Conservation (phyloP, 2,888 invertebrate species). For the Andrena marginata region DNA sequence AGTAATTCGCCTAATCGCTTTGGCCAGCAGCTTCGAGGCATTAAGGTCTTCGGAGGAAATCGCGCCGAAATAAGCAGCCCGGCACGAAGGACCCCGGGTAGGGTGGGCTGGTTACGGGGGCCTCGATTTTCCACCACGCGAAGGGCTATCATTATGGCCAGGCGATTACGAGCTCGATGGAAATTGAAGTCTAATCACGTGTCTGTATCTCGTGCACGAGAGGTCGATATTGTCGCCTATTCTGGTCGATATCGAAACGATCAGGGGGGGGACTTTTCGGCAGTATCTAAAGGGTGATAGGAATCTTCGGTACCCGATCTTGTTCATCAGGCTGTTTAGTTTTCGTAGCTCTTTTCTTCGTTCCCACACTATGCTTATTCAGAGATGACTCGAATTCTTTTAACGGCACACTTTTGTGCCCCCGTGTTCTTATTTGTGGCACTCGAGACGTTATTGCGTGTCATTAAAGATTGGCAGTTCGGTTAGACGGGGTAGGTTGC, state of each 20-base stretch:
- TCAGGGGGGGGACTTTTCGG: background rate
- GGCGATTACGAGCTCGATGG: slow-evolving; percentile 38
- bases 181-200: slow-evolving; percentile 44
- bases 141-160: slow-evolving; percentile 32
- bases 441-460: too few relatives aligned
- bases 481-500: too few relatives aligned
- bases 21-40: slow-evolving; percentile 66
- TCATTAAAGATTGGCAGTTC: too few relatives aligned
- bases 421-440: too few relatives aligned
- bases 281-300: background rate
- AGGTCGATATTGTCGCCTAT: background rate
- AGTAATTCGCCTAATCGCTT: slow-evolving; percentile 70
- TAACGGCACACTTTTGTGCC: too few relatives aligned
- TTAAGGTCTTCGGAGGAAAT: slow-evolving; percentile 69
- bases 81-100: background rate
- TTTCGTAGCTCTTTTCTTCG: too few relatives aligned
- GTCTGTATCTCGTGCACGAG: slow-evolving; percentile 10
- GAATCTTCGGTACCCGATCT: too few relatives aligned
- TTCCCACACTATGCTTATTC: too few relatives aligned
- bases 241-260: background rate
- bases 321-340: too few relatives aligned
- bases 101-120: background rate
- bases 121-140: slow-evolving; percentile 34
- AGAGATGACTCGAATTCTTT: too few relatives aligned
- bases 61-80: slow-evolving; percentile 57